Base-by-base conservation (phyloP, 1,140 invertebrate genomes). In the Mya arenaria region DNA sequence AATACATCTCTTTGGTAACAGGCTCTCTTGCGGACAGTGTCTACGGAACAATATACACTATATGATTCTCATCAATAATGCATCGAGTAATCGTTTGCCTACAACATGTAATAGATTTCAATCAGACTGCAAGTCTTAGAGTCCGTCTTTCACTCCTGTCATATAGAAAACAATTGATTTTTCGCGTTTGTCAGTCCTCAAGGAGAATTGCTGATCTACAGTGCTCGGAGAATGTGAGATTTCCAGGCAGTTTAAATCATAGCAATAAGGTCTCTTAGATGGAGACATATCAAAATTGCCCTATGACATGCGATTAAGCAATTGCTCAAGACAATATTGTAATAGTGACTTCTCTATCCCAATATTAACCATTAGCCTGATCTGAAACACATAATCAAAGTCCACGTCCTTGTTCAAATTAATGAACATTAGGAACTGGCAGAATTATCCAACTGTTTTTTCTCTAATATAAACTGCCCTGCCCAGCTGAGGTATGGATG, bases 111-210 rank as follows among this genome's bases (percentile, higher is more conserved):
- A 80, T 80, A 80, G 65, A 80, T 80, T 80, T 80, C 77, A 80
- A 80, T 80, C 77, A 80, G 66, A 71, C 65, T 25, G 32, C 65
- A 0, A 44, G 77, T 25, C 63, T 41, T 55, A 30, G 62, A 68
- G 77, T 66, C 63, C 55, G 58, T 80, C 77, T n/a, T n/a, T 62
- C 52, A 60, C 77, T 37, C 28, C 37, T 80, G 77, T 80, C 77
- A 80, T 80, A 80, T 60, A 80, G 77, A 80, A 79, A 80, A 80
- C 77, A 80, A 80, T 80, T 80, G 77, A 80, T 80, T 80, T 80
- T 80, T 80, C 77, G 30, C 65, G 44, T 80, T 65, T 68, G n/a
- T 69, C 66, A 71, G 77, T 71, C 77, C 23, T 37, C 58, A 44
- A 55, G 8, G 48, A 52, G 48, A 39, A 39, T 66, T 56, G 34